phyloP scores from a whole-genome alignment of 1,140 invertebrate genomes.

The Dinothrombium tinctorium region DNA sequence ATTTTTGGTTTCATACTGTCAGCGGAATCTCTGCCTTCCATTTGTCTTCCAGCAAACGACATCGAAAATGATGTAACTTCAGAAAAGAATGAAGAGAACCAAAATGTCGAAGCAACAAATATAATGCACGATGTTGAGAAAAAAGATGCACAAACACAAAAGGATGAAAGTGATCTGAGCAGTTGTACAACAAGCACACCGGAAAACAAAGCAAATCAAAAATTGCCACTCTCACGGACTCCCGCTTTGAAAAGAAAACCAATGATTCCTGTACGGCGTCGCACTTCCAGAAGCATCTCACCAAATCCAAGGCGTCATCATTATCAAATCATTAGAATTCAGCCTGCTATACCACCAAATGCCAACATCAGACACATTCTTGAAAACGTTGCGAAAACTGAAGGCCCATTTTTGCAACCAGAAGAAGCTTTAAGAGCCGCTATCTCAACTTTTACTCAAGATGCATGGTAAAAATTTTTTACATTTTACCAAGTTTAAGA shows the following conservation, averaged over 20 bases:
- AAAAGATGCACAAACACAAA: too few relatives aligned
- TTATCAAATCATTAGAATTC: conserved; percentile 2
- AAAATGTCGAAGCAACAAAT: too few relatives aligned
- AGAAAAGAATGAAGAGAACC: too few relatives aligned
- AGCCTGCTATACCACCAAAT: conserved; percentile 11
- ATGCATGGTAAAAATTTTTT: conserved; percentile 37
- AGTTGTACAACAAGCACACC: too few relatives aligned
- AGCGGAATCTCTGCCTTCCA: too few relatives aligned
- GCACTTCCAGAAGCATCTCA: conserved; percentile 2
- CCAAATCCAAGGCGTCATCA: not conserved
- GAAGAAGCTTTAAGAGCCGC: conserved; percentile 35
- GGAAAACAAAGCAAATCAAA: too few relatives aligned
- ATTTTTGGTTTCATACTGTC: too few relatives aligned
- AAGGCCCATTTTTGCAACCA: conserved; percentile 30
- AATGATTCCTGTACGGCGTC: not conserved
- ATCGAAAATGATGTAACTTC: too few relatives aligned
- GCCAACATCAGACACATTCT: conserved; percentile 13
- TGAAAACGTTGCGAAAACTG: conserved; percentile 11
- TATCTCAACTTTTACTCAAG: conserved; percentile 36
- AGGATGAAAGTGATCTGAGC: too few relatives aligned
- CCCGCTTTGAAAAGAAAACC: not conserved
- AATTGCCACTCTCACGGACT: not conserved
- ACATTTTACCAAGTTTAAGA: conserved; percentile 1
- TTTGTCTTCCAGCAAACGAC: too few relatives aligned
- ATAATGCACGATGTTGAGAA: too few relatives aligned